Evolutionary conservation across 2,113 vertebrate genomes (phyloP).

Genomic region (Casuarius casuarius): DNA sequence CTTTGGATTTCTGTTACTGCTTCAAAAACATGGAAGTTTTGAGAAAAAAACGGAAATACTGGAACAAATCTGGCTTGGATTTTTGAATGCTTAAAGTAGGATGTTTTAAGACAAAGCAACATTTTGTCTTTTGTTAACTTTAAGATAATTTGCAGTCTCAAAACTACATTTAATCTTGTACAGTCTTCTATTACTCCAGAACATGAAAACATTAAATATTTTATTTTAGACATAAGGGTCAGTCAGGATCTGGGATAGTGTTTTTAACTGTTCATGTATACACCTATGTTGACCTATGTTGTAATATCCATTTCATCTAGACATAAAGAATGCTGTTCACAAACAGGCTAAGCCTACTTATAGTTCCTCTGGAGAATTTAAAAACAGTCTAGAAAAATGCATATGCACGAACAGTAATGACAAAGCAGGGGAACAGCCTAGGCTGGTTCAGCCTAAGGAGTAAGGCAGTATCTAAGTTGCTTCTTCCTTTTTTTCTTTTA

Average conservation of each 20-base stretch:
- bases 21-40: background rate
- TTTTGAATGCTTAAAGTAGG: background rate
- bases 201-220: background rate
- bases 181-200: background rate
- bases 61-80: background rate
- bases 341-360: background rate
- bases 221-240: background rate
- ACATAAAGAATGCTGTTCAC: background rate
- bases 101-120: background rate
- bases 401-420: background rate
- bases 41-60: background rate
- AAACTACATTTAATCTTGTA: background rate
- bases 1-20: background rate
- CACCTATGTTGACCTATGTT: background rate
- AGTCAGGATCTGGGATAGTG: background rate
- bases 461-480: background rate
- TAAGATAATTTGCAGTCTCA: background rate
- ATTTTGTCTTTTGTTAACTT: background rate
- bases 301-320: background rate
- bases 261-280: background rate
- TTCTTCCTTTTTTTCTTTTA: background rate
- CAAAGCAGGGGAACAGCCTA: background rate
- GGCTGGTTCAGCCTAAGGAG: background rate
- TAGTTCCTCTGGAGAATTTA: background rate
- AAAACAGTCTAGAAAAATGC: background rate